phyloP scores from a whole-genome alignment of 2,113 vertebrate genomes.

The Hemicordylus capensis region DNA sequence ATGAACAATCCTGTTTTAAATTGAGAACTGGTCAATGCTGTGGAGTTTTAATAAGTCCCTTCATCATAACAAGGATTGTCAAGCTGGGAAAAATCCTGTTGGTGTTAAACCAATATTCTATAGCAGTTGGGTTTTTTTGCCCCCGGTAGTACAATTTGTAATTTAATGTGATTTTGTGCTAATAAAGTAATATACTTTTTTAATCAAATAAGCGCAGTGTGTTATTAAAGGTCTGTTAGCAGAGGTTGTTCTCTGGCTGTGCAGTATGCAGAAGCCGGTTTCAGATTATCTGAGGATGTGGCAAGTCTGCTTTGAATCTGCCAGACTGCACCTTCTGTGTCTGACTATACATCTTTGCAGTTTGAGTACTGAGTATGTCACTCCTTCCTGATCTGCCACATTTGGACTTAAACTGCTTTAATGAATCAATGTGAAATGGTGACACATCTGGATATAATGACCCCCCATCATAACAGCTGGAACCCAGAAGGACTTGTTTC shows the following conservation, averaged over 20 bases:
- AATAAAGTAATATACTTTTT: slow-evolving; percentile 34
- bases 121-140: background rate
- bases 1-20: slow-evolving; percentile 2
- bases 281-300: background rate
- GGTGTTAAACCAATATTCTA: slow-evolving; percentile 14
- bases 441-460: background rate
- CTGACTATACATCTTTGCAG: background rate
- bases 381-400: background rate
- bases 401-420: background rate
- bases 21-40: slow-evolving; percentile 20
- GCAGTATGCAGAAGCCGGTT: background rate
- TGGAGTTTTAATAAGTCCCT: slow-evolving; percentile 21
- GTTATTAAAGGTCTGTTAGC: slow-evolving; percentile 14
- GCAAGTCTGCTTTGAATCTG: background rate
- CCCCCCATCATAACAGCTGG: background rate
- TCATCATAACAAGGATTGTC: slow-evolving; percentile 14
- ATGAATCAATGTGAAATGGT: background rate
- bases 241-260: background rate
- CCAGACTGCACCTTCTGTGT: background rate
- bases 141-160: slow-evolving; percentile 37
- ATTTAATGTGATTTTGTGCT: slow-evolving; percentile 41
- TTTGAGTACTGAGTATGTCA: background rate
- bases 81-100: slow-evolving; percentile 16
- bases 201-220: slow-evolving; percentile 31
- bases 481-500: too few relatives aligned